A percentile compares a stretch with the other conserved stretches of the same genome.
Evolutionary conservation across 2,113 vertebrate genomes (phyloP).

Genomic region (Gymnarchus niloticus): DNA sequence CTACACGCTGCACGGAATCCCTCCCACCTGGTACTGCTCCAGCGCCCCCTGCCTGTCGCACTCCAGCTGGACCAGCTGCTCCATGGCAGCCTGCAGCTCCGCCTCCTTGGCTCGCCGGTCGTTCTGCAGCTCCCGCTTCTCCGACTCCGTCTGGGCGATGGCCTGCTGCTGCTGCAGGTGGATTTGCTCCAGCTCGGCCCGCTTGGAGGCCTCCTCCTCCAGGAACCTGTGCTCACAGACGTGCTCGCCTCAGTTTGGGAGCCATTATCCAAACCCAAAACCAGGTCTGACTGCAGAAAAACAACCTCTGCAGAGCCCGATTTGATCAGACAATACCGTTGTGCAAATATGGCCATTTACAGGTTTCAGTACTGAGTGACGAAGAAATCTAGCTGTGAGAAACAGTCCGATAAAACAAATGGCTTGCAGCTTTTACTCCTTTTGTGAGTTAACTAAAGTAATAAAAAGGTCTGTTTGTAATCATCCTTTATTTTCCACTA

Average conservation of each 20-base stretch:
- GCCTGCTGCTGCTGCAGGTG: slow-evolving; percentile 83
- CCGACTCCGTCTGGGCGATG: slow-evolving; percentile 81
- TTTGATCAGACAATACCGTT: neutral
- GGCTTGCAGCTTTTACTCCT: neutral
- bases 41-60: slow-evolving; percentile 77
- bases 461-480: neutral
- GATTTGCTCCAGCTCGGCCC: slow-evolving; percentile 81
- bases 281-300: neutral
- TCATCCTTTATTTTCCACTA: neutral
- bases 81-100: slow-evolving; percentile 81
- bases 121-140: slow-evolving; percentile 87
- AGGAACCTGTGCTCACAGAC: slow-evolving; percentile 64
- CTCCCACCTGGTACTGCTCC: slow-evolving; percentile 82
- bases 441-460: neutral
- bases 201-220: slow-evolving; percentile 85
- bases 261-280: neutral
- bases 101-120: slow-evolving; percentile 74
- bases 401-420: neutral
- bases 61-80: slow-evolving; percentile 80
- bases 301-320: neutral
- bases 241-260: neutral
- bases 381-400: neutral
- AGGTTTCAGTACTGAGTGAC: neutral
- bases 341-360: neutral
- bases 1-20: neutral